Evolutionary conservation across 2,113 vertebrate genomes (phyloP).

Genomic region (Ochotona curzoniae): DNA sequence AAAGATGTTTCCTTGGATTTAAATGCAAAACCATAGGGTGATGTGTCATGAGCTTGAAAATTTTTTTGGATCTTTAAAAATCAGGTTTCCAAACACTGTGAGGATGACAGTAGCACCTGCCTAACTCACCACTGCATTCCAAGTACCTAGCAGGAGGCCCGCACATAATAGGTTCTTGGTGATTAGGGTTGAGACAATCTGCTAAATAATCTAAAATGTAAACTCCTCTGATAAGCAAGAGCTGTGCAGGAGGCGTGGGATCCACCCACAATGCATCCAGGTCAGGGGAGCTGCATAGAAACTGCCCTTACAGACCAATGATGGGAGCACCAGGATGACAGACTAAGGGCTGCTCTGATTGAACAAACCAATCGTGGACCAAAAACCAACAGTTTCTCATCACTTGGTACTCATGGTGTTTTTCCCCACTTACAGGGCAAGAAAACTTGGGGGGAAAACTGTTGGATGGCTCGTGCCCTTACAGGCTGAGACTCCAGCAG

Average conservation of each 20-base stretch:
- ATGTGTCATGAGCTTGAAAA: neutral
- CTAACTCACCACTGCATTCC: neutral
- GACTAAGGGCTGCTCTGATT: neutral
- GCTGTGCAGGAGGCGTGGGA: fast-evolving
- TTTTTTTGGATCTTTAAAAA: neutral
- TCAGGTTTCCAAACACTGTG: neutral
- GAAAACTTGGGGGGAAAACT: neutral
- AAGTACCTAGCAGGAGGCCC: neutral
- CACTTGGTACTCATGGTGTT: neutral
- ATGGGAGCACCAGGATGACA: neutral
- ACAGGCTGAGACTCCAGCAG: neutral
- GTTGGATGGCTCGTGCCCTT: neutral
- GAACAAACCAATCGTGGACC: neutral
- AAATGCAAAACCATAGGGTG: neutral
- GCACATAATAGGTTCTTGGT: neutral
- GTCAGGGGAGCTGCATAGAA: neutral
- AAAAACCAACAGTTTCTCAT: neutral
- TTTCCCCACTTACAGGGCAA: neutral
- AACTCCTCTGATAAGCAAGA: neutral
- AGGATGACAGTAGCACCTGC: neutral
- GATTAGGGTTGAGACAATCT: neutral
- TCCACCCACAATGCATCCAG: neutral
- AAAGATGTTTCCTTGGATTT: neutral
- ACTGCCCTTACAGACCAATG: neutral
- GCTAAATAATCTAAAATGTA: neutral